Base-by-base conservation (phyloP, 2,797 vertebrate species). In the Corythornis leucogaster region DNA sequence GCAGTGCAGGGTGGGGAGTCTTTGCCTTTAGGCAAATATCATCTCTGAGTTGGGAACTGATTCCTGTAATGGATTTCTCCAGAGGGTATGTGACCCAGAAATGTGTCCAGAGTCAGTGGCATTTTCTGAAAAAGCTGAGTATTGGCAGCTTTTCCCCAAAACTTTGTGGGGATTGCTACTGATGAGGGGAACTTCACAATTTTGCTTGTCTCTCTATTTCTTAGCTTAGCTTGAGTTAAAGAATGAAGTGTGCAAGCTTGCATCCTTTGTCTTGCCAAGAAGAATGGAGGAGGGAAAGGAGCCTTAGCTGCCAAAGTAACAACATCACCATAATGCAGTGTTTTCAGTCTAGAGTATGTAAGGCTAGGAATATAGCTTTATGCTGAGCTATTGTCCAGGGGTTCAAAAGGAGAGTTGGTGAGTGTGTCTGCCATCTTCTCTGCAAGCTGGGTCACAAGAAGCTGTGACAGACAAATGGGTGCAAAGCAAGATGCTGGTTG, bases 71-170 rank as follows among this genome's bases (percentile, higher is more conserved):
- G 28, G 79, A 80, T 90, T 93, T 93, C 90, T 95, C 91, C 46
- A 90, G 93, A 80, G 93, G 55, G 4, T 71, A 2, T 33, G 25
- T 94, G 93, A 94, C 94, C 90, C 90, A 91, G 87, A 96, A 94
- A 93, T 66, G 28, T 71, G 87, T 71, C 75, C 14, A 12, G 63
- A 92, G 55, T 84, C 62, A 69, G 80, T 85, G 83, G 51, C 61
- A 16, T 90, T 92, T 90, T 78, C 64, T 33, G 53, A 51, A 84
- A 92, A 74, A 55, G 53, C 26, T 11, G 15, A 30, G 2, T 74
- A 66, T 68, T 45, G 77, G 45, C 68, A 92, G 59, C 53, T 84
- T 84, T 90, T 30, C 59, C 68, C 57, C 70, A 73, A 63, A 93
- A 86, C 71, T 78, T 75, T 6, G 7, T 18, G 31, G 35, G 33